Percentiles rank a stretch among this genome's conserved stretches.
phyloP scores from a whole-genome alignment of 2,113 vertebrate genomes.

The Ctenodactylus gundi region DNA sequence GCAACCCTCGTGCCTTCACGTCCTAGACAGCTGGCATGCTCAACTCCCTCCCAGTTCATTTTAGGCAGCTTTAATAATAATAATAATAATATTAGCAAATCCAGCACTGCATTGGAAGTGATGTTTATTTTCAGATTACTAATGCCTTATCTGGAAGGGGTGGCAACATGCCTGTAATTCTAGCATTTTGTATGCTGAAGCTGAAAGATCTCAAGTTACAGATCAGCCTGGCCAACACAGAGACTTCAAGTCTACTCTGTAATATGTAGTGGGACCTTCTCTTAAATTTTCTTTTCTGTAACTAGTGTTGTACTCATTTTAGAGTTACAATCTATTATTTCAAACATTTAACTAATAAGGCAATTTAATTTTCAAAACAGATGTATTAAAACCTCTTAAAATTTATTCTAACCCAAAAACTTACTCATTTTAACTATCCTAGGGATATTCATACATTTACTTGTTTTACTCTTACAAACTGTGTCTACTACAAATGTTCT shows the following conservation, averaged over 20 bases:
- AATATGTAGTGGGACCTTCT: background rate
- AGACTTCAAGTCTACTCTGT: background rate
- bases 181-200: background rate
- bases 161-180: background rate
- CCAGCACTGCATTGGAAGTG: background rate
- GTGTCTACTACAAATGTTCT: background rate
- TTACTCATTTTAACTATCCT: conserved; percentile 4
- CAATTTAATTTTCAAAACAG: background rate
- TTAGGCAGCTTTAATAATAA: background rate
- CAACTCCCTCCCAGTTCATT: background rate
- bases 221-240: background rate
- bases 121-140: background rate
- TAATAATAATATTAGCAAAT: background rate
- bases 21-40: background rate
- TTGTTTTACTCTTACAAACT: background rate
- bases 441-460: background rate
- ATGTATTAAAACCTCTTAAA: background rate
- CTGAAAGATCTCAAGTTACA: no score
- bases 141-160: background rate
- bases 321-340: conserved; percentile 19
- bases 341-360: background rate
- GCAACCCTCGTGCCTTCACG: background rate
- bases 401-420: background rate
- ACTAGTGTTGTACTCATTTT: background rate
- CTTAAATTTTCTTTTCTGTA: no score